Evolutionary conservation across 2,797 vertebrate species (phyloP), one percentile per base, ranked within the genome.

Genomic region (Microctenopoma steveboyesi): DNA sequence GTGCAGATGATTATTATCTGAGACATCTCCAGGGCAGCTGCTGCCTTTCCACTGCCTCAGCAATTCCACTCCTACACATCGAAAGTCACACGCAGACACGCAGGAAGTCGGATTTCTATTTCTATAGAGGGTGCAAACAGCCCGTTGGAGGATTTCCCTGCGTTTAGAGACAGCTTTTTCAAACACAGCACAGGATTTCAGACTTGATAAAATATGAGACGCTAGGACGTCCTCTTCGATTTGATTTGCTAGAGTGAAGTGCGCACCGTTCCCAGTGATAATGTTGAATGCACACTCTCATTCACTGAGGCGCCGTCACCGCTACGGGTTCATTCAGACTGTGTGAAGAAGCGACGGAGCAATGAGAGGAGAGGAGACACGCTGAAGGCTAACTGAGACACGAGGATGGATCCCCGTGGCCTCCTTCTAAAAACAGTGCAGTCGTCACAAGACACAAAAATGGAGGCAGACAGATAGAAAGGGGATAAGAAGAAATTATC

Each of bases 1-100:
- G 69, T 49, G 76, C 46, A 74, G 81, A 87, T 88, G 87, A 89
- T 83, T 78, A 83, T 76, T 28, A 62, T 76, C 43, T 81, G 86
- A 91, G 81, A 78, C 83, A 86, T 84, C 76, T 86, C 62, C 76
- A 74, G 83, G 76, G 75, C 86, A 86, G 83, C 83, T 88, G 86
- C 80, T 82, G 72, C 57, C 49, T 65, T 57, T 61, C 59, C 47
- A 45, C 50, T 3, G n/a, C 30, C 64, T 63, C 58, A 58, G 54
- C 68, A 27, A 40, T 22, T 53, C 18, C 12, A 47, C 46, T 42
- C 27, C 11, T 27, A 15, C 49, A 63, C 60, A 16, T 22, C 12
- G 8, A 56, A 64, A 27, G 51, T 25, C 25, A 73, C 48, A 60
- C 35, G 37, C 5, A 15, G 37, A 67, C 18, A 18, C 18, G 18